phyloP scores from a whole-genome alignment of 2,797 vertebrate species.

The Lophura swinhoii region DNA sequence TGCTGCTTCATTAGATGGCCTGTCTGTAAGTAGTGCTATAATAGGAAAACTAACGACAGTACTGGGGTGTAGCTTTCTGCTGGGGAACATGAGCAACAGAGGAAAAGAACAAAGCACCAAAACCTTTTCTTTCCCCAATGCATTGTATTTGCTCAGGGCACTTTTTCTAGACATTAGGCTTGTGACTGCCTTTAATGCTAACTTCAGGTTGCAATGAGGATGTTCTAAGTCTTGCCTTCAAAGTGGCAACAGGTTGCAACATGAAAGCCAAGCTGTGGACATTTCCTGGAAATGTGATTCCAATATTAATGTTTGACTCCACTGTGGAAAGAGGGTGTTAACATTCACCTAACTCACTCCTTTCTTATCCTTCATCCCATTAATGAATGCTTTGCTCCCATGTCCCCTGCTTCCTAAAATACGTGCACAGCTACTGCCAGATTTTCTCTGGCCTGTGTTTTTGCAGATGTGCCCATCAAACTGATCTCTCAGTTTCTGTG shows the following conservation, averaged over 20 bases:
- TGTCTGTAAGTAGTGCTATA: background rate
- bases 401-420: background rate
- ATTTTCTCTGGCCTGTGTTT: background rate
- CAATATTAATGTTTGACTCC: background rate
- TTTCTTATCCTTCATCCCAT: background rate
- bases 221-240: slow-evolving; percentile 17
- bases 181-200: background rate
- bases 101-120: slow-evolving; percentile 12
- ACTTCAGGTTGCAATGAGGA: background rate
- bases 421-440: background rate
- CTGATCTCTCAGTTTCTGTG: background rate
- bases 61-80: background rate
- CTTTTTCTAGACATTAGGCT: background rate
- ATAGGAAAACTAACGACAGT: background rate
- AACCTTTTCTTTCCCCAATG: background rate
- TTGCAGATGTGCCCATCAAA: background rate
- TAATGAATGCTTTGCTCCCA: background rate
- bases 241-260: background rate
- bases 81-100: background rate
- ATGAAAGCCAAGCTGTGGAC: background rate
- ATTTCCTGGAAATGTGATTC: background rate
- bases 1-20: slow-evolving; percentile 9
- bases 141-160: background rate
- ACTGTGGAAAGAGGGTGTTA: background rate
- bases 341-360: background rate